A percentile compares a stretch with the other conserved stretches of the same genome.
These are phyloP conservation scores for Caenorhabditis sulstoni DNA, from an alignment of 2,888 invertebrate genomes.

Conservation along the genomic window DNA sequence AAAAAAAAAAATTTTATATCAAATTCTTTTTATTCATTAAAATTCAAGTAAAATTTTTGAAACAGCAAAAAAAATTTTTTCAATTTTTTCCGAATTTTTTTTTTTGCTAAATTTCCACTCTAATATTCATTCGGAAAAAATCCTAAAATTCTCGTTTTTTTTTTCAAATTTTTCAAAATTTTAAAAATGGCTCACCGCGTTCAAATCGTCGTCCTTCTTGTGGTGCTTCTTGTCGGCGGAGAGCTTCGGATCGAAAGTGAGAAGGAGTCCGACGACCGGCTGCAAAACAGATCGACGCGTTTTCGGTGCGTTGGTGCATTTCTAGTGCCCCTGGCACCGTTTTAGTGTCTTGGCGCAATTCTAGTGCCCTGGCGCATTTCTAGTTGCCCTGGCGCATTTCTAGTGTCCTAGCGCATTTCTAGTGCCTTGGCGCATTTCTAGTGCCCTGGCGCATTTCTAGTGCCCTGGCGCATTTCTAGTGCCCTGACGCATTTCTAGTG, in stretches of 20 bases:
- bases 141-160: neutral
- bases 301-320: conserved; percentile 26
- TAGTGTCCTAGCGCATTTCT: neutral
- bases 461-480: neutral
- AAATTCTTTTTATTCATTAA: neutral
- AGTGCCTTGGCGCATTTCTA: neutral
- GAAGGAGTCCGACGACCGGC: conserved; percentile 66
- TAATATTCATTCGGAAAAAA: too few relatives aligned
- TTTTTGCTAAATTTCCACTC: neutral
- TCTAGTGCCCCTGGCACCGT: neutral
- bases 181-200: conserved; percentile 12
- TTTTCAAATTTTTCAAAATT: neutral
- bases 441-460: too few relatives aligned
- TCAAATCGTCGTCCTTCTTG: conserved; percentile 52
- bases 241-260: conserved; percentile 67
- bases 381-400: conserved; percentile 10
- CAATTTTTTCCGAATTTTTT: too few relatives aligned
- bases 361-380: conserved; percentile 5
- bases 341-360: conserved; percentile 32
- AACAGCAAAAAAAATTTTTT: neutral
- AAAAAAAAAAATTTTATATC: neutral
- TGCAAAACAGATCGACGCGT: conserved; percentile 23
- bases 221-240: conserved; percentile 52
- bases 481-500: conserved; percentile 1
- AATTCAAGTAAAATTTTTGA: neutral